These are phyloP conservation scores for Drosophila quadrilineata DNA, from an alignment of 1,140 invertebrate genomes.

Conservation along the genomic window DNA sequence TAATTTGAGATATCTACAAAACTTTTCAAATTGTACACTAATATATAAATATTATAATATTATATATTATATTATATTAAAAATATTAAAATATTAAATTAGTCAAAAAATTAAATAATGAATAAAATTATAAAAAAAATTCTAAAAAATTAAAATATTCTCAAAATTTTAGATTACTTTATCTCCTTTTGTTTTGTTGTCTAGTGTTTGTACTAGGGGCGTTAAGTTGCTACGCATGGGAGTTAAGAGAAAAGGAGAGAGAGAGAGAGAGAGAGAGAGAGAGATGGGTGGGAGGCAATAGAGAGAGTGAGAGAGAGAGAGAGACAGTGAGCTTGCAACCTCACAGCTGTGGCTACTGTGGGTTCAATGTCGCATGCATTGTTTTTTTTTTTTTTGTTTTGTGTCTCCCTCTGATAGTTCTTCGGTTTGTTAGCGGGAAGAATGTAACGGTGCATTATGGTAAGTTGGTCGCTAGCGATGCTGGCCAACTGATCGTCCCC, in stretches of 20 bases:
- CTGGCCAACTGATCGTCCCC: conserved; percentile 21
- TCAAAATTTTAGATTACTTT: neutral
- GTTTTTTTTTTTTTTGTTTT: too few species aligned
- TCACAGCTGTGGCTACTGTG: conserved; percentile 2
- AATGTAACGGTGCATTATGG: conserved; percentile 78
- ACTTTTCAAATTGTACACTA: too few species aligned
- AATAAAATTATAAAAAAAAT: neutral
- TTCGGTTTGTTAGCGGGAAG: conserved; percentile 72
- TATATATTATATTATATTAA: neutral
- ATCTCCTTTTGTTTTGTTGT: conserved; percentile 12
- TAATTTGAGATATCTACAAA: too few species aligned
- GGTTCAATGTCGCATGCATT: conserved; percentile 55
- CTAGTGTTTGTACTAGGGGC: conserved; percentile 14
- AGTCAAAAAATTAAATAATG: neutral
- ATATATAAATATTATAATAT: too few species aligned
- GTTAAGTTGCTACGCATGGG: conserved; percentile 65
- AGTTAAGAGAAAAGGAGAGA: too few species aligned
- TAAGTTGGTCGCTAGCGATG: conserved; percentile 60
- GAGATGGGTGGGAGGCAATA: too few species aligned
- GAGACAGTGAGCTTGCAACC: too few species aligned
- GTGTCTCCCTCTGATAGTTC: too few species aligned
- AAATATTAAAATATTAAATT: neutral
- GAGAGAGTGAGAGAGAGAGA: too few species aligned
- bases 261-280: too few species aligned
- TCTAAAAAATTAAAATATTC: neutral